A percentile compares a stretch with the other conserved stretches of the same genome.
Conservation (phyloP, 2,113 vertebrate species). For the Bettongia penicillata region DNA sequence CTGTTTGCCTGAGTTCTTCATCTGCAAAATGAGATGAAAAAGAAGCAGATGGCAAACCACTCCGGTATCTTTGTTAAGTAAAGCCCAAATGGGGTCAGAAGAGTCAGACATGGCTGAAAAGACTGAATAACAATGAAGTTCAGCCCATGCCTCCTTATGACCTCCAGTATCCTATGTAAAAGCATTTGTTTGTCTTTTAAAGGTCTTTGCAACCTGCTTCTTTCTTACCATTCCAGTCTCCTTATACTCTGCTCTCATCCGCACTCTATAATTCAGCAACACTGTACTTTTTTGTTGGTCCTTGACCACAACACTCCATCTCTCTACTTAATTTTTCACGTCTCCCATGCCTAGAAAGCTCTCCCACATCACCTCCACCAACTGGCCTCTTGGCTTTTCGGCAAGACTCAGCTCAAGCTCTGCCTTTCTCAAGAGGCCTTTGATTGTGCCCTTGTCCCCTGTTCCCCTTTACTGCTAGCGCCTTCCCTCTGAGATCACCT, state of each 20-base stretch:
- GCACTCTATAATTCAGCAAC: background rate
- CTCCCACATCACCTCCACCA: background rate
- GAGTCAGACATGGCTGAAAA: background rate
- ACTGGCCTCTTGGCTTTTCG: background rate
- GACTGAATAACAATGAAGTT: background rate
- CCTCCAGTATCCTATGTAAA: too few relatives aligned
- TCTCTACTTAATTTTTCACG: background rate
- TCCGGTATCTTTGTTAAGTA: background rate
- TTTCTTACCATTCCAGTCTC: too few relatives aligned
- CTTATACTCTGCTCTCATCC: background rate
- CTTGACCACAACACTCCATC: background rate
- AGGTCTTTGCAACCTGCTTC: too few relatives aligned
- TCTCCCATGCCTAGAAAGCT: background rate
- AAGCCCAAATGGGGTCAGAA: background rate
- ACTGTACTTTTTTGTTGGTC: background rate
- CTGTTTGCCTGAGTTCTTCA: background rate
- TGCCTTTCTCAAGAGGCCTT: background rate
- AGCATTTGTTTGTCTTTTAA: too few relatives aligned
- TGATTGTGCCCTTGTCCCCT: background rate
- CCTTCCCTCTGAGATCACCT: background rate
- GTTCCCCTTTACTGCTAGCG: background rate
- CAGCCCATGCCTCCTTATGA: too few relatives aligned
- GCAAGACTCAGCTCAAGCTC: background rate
- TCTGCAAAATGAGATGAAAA: too few relatives aligned
- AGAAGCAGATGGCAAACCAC: background rate